A percentile compares a stretch with the other conserved stretches of the same genome.
Conservation (phyloP, 2,797 vertebrate genomes). For the Diglossa cyanea region DNA sequence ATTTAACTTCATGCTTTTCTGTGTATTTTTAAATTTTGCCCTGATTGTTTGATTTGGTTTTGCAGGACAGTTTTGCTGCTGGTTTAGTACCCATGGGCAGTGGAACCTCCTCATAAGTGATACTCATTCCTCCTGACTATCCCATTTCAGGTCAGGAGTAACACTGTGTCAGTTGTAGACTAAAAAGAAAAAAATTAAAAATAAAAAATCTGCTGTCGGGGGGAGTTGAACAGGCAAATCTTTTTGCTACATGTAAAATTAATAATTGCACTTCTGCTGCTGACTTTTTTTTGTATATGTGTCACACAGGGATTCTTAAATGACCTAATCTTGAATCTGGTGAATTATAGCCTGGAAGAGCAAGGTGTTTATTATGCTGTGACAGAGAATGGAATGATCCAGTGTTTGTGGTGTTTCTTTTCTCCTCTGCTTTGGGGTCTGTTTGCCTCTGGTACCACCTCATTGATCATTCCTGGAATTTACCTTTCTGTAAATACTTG, state of each 20-base stretch:
- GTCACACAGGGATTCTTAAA: slow-evolving; percentile 41
- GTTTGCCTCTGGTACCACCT: neutral
- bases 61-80: neutral
- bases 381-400: neutral
- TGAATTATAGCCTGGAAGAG: neutral
- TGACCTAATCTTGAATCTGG: slow-evolving; percentile 34
- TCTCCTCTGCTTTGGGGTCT: neutral
- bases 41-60: neutral
- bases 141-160: neutral
- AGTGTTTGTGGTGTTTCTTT: neutral
- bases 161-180: neutral
- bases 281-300: neutral
- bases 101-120: neutral
- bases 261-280: neutral
- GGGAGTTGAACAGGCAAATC: neutral
- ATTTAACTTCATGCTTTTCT: neutral
- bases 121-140: neutral
- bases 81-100: neutral
- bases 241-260: slow-evolving; percentile 16
- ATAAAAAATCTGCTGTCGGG: neutral
- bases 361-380: slow-evolving; percentile 8
- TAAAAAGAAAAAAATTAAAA: neutral
- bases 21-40: neutral
- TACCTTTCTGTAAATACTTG: slow-evolving; percentile 23
- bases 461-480: slow-evolving; percentile 23